These are phyloP conservation scores for Ommatoiulus sabulosus DNA, from an alignment of 2,888 invertebrate species.

Conservation along the genomic window DNA sequence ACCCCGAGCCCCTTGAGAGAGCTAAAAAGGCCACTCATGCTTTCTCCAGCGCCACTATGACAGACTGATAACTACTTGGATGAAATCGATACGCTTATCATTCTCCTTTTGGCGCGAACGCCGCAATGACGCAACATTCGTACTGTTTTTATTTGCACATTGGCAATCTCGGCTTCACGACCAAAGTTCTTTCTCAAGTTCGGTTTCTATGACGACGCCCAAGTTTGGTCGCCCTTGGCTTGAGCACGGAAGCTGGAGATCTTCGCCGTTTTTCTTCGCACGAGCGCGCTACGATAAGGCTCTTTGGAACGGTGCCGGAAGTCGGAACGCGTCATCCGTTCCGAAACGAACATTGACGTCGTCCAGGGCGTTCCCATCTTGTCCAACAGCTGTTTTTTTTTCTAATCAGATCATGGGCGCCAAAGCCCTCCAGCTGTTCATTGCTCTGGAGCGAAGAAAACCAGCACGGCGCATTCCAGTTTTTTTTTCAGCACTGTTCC, in stretches of 20 bases:
- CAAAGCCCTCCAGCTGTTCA: not conserved
- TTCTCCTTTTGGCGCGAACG: conserved; percentile 34
- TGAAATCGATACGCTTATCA: conserved; percentile 10
- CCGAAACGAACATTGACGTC: not conserved
- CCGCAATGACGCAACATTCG: conserved; percentile 34
- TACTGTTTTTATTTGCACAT: not conserved
- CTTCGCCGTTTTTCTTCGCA: too few species aligned
- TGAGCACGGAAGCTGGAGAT: not conserved
- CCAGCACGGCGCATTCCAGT: not conserved
- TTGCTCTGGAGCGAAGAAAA: not conserved
- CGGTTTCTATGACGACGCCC: conserved; percentile 1
- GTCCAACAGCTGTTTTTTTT: conserved; percentile 1
- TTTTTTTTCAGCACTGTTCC: not conserved
- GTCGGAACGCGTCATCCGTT: not conserved
- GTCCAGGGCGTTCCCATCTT: not conserved
- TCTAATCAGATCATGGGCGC: not conserved
- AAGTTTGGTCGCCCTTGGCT: not conserved
- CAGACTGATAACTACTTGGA: conserved; percentile 11
- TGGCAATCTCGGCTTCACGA: not conserved
- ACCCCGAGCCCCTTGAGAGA: conserved; percentile 34
- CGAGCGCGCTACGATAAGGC: not conserved
- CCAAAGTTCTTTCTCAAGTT: not conserved
- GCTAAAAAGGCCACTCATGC: conserved; percentile 27
- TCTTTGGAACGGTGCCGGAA: not conserved
- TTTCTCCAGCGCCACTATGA: conserved; percentile 4